Evolutionary conservation across 2,797 vertebrate species (phyloP), one percentile per base, ranked within the genome.

Genomic region (Pseudopleuronectes americanus): DNA sequence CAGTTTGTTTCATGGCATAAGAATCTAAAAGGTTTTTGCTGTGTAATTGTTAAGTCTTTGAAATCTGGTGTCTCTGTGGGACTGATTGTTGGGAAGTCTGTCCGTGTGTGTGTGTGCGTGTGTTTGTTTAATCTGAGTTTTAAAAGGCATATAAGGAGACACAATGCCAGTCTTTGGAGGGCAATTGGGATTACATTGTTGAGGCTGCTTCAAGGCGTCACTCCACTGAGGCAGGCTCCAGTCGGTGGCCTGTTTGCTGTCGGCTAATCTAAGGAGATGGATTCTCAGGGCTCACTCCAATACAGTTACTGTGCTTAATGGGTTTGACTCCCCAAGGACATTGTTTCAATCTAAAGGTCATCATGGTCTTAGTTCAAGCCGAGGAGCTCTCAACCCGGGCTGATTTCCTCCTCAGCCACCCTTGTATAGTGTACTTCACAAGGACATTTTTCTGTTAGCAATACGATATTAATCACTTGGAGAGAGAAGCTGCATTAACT

Each of bases 261-360:
- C 52, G 68, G 84, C 74, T 86, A 79, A 80, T 90, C 85, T 88
- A 80, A 73, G 76, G 76, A 89, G 87, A 86, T 85, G 78, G 80
- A 84, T 87, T 85, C 81, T 79, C 68, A 43, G 59, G 22, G 71
- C 54, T 71, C 66, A 76, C 77, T 71, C 57, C 74, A 64, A 52
- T 63, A 64, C 79, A 74, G 75, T 79, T 64, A 60, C 86, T 83
- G 85, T 83, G 80, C 71, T 86, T 84, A 88, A 91, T 86, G 79
- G 80, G 51, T 83, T 86, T 62, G 76, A 86, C 84, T 90, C 88
- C 89, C 80, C 57, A 51, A 51, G 85, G 84, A 87, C 88, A 84
- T 86, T 77, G 86, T 88, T 88, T 81, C 84, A 90, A 85, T 91
- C 87, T 87, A 90, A 86, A 90, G 87, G 88, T 90, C 88, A 85